A percentile compares a stretch with the other conserved stretches of the same genome.
Conservation (phyloP, 2,797 vertebrate species). For the Coreius guichenoti region DNA sequence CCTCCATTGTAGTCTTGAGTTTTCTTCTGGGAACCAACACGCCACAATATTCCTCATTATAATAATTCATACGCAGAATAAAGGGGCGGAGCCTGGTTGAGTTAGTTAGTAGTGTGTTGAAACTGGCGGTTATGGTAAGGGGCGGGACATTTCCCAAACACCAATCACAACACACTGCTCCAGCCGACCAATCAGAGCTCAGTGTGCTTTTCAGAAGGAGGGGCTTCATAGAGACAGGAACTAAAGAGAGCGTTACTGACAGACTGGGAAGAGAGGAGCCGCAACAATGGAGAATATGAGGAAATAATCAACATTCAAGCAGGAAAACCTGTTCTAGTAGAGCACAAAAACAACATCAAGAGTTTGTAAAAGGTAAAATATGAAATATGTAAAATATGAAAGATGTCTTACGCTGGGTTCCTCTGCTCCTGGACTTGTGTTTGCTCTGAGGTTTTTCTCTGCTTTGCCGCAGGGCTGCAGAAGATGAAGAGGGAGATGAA, state of each 20-base stretch:
- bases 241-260: neutral
- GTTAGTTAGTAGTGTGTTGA: no score
- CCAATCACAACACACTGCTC: no score
- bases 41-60: no score
- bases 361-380: neutral
- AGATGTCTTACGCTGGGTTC: slow-evolving; percentile 63
- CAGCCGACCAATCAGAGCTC: no score
- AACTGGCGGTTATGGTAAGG: no score
- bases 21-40: no score
- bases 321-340: neutral
- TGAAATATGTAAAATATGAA: neutral
- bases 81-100: no score
- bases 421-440: slow-evolving; percentile 56
- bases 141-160: no score
- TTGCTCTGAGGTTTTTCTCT: slow-evolving; percentile 60
- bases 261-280: neutral
- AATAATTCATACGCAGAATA: accelerated
- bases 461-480: slow-evolving; percentile 52
- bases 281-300: neutral
- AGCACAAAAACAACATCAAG: neutral
- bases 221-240: neutral
- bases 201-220: no score
- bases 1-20: no score
- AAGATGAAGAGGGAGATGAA: slow-evolving; percentile 57
- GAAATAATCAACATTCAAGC: neutral